phyloP scores from a whole-genome alignment of 2,113 vertebrate genomes.

The Globicephala melas region DNA sequence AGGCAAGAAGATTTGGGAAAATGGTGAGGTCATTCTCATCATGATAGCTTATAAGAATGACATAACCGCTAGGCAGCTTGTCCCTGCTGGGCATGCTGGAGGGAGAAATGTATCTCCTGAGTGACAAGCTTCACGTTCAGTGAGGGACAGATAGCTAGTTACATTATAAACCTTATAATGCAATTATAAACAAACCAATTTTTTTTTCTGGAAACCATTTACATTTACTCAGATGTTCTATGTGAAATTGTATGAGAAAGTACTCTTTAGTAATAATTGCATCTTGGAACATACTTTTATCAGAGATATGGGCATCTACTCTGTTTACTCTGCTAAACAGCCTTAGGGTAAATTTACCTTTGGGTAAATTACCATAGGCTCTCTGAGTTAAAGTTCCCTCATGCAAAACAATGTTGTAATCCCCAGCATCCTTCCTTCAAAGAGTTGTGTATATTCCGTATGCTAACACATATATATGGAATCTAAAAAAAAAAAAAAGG shows the following conservation, averaged over 20 bases:
- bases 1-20: background rate
- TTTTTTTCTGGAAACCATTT: background rate
- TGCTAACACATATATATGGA: no score
- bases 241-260: background rate
- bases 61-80: background rate
- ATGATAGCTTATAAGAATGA: background rate
- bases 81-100: background rate
- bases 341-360: no score
- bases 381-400: background rate
- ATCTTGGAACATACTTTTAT: background rate
- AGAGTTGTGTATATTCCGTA: background rate
- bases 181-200: background rate
- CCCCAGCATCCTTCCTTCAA: background rate
- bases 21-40: background rate
- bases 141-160: background rate
- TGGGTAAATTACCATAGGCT: background rate
- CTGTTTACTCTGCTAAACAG: background rate
- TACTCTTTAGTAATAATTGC: background rate
- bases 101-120: background rate
- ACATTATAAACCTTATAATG: background rate
- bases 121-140: background rate
- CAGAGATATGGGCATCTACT: background rate
- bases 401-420: background rate
- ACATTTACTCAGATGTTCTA: background rate
- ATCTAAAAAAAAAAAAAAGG: no score